Percentiles rank a stretch among this genome's conserved stretches.
phyloP scores from a whole-genome alignment of 2,888 invertebrate genomes.

The Ctenicera cuprea region DNA sequence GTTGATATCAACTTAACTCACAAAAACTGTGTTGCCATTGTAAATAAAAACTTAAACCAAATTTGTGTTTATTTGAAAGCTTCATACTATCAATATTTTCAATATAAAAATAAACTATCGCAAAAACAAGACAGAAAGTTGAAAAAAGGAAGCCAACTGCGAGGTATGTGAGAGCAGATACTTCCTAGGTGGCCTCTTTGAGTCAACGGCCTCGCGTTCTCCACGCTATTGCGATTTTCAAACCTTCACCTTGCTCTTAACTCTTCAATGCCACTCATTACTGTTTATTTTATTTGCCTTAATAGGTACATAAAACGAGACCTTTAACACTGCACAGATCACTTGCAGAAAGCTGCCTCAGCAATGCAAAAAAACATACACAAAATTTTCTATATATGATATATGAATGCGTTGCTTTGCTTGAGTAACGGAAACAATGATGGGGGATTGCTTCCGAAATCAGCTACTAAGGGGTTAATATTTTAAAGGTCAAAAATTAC shows the following conservation, averaged over 20 bases:
- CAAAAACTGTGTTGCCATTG: too few relatives aligned
- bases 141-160: conserved; percentile 32
- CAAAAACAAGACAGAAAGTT: conserved; percentile 22
- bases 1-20: too few relatives aligned
- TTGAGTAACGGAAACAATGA: too few relatives aligned
- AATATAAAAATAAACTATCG: not conserved
- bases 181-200: conserved; percentile 52
- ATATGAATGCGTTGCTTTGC: too few relatives aligned
- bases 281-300: conserved; percentile 42
- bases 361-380: not conserved
- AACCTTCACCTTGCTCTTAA: conserved; percentile 61
- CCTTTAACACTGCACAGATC: conserved; percentile 21
- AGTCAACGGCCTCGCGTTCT: conserved; percentile 56
- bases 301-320: conserved; percentile 37
- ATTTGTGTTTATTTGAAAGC: too few relatives aligned
- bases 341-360: conserved; percentile 2
- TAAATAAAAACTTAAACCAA: too few relatives aligned
- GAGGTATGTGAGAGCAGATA: conserved; percentile 47
- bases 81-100: not conserved
- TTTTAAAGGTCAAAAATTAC: too few relatives aligned
- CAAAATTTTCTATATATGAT: too few relatives aligned
- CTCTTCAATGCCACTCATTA: conserved; percentile 51
- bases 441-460: too few relatives aligned
- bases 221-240: conserved; percentile 58
- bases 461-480: too few relatives aligned